Evolutionary conservation across 2,888 invertebrate genomes (phyloP), one percentile per base, ranked within the genome.

Genomic region (Scaptomyza cyrtandrae): DNA sequence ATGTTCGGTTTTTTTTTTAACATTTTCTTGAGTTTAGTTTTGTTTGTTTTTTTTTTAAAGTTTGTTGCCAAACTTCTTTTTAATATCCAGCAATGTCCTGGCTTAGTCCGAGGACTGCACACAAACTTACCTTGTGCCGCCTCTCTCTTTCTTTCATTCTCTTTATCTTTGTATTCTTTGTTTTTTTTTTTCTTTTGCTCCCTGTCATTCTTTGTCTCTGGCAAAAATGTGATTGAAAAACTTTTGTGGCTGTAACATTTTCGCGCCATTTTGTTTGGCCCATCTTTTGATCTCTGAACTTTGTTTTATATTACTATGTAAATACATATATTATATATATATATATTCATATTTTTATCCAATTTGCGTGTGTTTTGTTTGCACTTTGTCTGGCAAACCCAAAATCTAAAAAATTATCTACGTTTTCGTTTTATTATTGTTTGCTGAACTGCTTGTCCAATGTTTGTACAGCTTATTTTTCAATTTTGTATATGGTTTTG

Each of bases 171-270:
- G 27, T 14, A 19, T 19, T 19, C 19, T 19, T 19, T 19, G 1
- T 19, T 19, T 19, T 19, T 19, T 19, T 19, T 39, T 39, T 39
- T 14, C 9, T 6, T 9, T 39, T 6, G 10, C 3, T 14, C 14
- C 16, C 24, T 29, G 31, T 19, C 57, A 19, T 11, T 35, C 13
- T 11, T n/a, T 27, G 27, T 44, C 50, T 46, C 31, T 29, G 24
- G 24, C 33, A 66, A 55, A 67, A 73, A 69, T 72, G 72, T 88
- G 88, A 83, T 88, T 83, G 84, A 83, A 83, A 83, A 83, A 88
- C 78, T 83, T 83, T 83, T 66, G 53, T 44, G 67, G 61, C 67
- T 70, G 64, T 37, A 62, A 80, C 78, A 78, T 80, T 80, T 78
- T 78, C 78, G 80, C 78, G 67, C 78, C 80, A 80, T 78, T 80